phyloP scores from a whole-genome alignment of 2,888 invertebrate genomes.

The Lasius platythorax region DNA sequence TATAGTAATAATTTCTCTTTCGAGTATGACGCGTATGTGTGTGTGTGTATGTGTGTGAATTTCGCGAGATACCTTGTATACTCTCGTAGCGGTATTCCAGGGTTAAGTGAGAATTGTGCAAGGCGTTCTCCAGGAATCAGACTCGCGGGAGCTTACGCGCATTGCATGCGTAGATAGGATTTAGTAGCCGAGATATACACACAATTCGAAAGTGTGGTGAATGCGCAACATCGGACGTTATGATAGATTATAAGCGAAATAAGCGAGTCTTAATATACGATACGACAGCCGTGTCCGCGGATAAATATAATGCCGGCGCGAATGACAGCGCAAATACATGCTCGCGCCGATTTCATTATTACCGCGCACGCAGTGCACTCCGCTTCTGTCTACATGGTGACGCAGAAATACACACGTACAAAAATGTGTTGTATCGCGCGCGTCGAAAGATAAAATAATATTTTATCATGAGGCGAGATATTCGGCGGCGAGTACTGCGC shows the following conservation, averaged over 20 bases:
- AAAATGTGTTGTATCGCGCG: constrained; percentile 6
- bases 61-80: constrained; percentile 9
- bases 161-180: constrained; percentile 39
- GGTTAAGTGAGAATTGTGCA: constrained; percentile 44
- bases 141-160: constrained; percentile 21
- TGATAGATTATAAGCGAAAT: constrained; percentile 77
- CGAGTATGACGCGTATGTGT: background rate
- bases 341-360: constrained; percentile 55
- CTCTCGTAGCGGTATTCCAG: constrained; percentile 4
- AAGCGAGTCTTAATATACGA: constrained; percentile 79
- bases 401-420: constrained; percentile 33
- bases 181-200: constrained; percentile 28
- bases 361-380: constrained; percentile 55
- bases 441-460: constrained; percentile 45
- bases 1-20: constrained; percentile 25
- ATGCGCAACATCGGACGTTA: constrained; percentile 71
- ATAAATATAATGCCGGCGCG: constrained; percentile 76
- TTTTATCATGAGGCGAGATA: constrained; percentile 45
- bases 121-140: constrained; percentile 40
- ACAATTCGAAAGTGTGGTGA: constrained; percentile 50
- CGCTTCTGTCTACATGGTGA: constrained; percentile 55
- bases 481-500: background rate
- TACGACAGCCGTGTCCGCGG: constrained; percentile 73
- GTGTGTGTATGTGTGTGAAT: background rate
- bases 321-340: constrained; percentile 69